These are phyloP conservation scores for Nipponia nippon DNA, from an alignment of 2,113 vertebrate genomes.

Conservation along the genomic window DNA sequence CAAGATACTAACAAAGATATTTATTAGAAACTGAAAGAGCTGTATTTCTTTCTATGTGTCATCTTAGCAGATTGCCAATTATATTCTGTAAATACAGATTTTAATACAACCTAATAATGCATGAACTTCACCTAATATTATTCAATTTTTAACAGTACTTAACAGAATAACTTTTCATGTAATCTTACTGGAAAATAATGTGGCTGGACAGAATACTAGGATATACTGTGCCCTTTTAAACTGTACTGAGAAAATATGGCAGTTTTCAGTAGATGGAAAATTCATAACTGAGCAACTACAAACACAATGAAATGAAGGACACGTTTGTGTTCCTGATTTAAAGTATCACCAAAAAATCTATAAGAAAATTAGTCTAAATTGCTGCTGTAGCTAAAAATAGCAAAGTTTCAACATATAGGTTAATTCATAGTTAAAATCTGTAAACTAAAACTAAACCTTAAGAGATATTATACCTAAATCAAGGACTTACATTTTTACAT, in stretches of 20 bases:
- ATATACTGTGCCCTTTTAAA: not conserved
- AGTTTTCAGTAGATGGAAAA: not conserved
- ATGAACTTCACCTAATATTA: not conserved
- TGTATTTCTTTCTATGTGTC: not conserved
- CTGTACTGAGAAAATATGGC: not conserved
- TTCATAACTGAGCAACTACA: not conserved
- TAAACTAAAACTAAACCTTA: not conserved
- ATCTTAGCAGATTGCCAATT: not conserved
- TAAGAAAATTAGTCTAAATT: not conserved
- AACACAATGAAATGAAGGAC: not conserved
- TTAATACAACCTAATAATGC: not conserved
- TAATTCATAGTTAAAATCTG: not conserved
- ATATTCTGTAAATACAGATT: not conserved
- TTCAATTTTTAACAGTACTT: not conserved
- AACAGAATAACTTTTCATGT: not conserved
- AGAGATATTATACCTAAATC: not conserved
- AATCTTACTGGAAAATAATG: not conserved
- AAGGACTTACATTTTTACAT: not conserved
- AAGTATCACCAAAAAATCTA: not conserved
- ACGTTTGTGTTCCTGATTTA: not conserved
- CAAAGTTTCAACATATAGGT: not conserved
- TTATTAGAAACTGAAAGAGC: slow-evolving; percentile 1
- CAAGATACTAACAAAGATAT: slow-evolving; percentile 20
- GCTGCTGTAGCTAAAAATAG: not conserved
- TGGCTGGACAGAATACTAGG: not conserved